Evolutionary conservation across 1,140 invertebrate genomes (phyloP).

Genomic region (Lordiphosa stackelbergi): DNA sequence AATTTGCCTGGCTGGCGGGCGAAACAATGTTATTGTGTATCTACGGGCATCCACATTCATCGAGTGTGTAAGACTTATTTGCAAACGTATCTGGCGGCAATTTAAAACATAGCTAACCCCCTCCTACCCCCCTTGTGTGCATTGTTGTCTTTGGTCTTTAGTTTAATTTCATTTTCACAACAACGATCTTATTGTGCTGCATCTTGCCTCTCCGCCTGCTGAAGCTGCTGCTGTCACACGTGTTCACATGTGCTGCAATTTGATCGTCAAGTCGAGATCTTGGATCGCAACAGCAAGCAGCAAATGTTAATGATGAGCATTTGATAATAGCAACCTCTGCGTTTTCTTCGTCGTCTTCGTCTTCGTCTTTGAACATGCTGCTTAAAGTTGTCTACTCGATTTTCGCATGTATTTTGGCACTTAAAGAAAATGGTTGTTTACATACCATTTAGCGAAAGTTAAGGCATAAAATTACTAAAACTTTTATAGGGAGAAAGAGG

Average conservation of each 20-base stretch:
- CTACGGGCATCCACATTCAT: slow-evolving; percentile 9
- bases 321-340: slow-evolving; percentile 55
- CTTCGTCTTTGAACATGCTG: slow-evolving; percentile 32
- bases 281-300: slow-evolving; percentile 30
- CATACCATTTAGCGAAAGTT: slow-evolving; percentile 40
- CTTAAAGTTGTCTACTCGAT: slow-evolving; percentile 44
- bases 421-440: slow-evolving; percentile 37
- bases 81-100: slow-evolving; percentile 70
- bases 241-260: slow-evolving; percentile 67
- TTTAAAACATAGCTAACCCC: slow-evolving; percentile 35
- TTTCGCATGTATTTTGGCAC: slow-evolving; percentile 46
- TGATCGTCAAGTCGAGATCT: slow-evolving; percentile 64
- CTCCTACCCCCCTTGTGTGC: neutral
- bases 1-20: slow-evolving; percentile 51
- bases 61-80: slow-evolving; percentile 56
- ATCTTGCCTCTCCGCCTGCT: slow-evolving; percentile 6
- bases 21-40: slow-evolving; percentile 46
- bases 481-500: slow-evolving; percentile 2
- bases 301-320: slow-evolving; percentile 70
- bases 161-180: slow-evolving; percentile 72
- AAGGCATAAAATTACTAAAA: slow-evolving; percentile 2
- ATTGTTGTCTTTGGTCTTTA: slow-evolving; percentile 49
- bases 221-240: slow-evolving; percentile 29
- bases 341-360: slow-evolving; percentile 4
- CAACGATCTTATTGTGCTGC: slow-evolving; percentile 20